Conservation (phyloP, 2,888 invertebrate genomes). For the Trissonchulus latispiculum region DNA sequence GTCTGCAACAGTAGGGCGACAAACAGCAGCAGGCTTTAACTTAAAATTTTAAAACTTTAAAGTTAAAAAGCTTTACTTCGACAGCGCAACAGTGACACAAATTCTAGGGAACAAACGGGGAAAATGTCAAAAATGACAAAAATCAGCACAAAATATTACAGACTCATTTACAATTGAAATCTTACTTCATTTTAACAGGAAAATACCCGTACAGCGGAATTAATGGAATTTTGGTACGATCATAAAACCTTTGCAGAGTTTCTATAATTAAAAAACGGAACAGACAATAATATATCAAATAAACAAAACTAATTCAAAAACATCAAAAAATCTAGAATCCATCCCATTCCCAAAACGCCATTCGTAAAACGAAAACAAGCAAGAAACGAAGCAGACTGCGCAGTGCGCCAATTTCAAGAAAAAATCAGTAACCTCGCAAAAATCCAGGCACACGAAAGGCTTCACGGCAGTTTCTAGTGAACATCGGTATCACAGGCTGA, state of each 20-base stretch:
- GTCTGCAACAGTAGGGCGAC: too few species aligned
- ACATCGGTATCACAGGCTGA: conserved; percentile 86
- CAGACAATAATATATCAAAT: conserved; percentile 13
- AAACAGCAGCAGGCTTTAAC: too few species aligned
- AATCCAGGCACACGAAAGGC: conserved; percentile 65
- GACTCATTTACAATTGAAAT: background rate
- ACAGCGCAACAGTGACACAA: too few species aligned
- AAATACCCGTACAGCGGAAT: conserved; percentile 94
- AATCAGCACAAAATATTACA: too few species aligned
- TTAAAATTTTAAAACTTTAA: too few species aligned
- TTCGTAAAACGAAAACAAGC: background rate
- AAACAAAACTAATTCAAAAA: background rate
- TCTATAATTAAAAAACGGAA: conserved; percentile 48
- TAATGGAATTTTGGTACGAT: conserved; percentile 71
- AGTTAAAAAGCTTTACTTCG: too few species aligned
- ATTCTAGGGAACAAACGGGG: too few species aligned
- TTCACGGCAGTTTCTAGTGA: conserved; percentile 89
- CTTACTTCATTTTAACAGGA: conserved; percentile 70
- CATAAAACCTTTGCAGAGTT: conserved; percentile 69
- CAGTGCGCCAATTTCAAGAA: background rate
- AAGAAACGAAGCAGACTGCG: conserved; percentile 11
- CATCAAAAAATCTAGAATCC: background rate
- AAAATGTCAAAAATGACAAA: too few species aligned
- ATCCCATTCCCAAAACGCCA: too few species aligned
- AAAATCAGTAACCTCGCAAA: background rate